Conservation (phyloP, 1,140 invertebrate species). For the Cephus cinctus region DNA sequence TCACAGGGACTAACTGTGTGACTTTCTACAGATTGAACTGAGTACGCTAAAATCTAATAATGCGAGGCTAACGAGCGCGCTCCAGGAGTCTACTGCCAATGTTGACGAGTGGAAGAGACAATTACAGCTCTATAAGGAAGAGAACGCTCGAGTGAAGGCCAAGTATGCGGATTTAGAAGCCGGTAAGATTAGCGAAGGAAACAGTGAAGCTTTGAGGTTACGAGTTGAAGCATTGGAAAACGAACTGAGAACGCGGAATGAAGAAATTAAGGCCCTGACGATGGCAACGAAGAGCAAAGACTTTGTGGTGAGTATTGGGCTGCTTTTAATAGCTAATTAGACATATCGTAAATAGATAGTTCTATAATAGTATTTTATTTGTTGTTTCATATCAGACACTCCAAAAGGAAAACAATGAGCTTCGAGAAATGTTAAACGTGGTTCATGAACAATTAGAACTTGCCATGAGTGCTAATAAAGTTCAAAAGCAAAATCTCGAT, state of each 20-base stretch:
- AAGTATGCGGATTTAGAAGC: slow-evolving; percentile 73
- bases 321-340: slow-evolving; percentile 1
- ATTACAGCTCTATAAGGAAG: slow-evolving; percentile 93
- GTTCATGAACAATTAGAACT: slow-evolving; percentile 84
- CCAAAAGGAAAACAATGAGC: slow-evolving; percentile 72
- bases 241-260: slow-evolving; percentile 76
- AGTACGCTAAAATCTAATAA: slow-evolving; percentile 96
- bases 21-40: slow-evolving; percentile 70
- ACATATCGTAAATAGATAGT: slow-evolving; percentile 7
- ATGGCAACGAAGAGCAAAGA: slow-evolving; percentile 56
- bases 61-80: slow-evolving; percentile 86
- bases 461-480: slow-evolving; percentile 76
- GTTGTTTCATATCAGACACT: slow-evolving; percentile 53
- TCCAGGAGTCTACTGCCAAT: slow-evolving; percentile 96
- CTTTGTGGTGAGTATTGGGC: slow-evolving; percentile 42
- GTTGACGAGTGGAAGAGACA: slow-evolving; percentile 99
- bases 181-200: slow-evolving; percentile 60
- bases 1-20: background rate
- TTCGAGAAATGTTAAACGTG: slow-evolving; percentile 70
- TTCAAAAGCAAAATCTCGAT: slow-evolving; percentile 80
- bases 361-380: slow-evolving; percentile 1
- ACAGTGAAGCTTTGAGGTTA: slow-evolving; percentile 64
- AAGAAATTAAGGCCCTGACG: slow-evolving; percentile 66
- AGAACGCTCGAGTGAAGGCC: slow-evolving; percentile 86
- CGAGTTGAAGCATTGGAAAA: slow-evolving; percentile 75